These are phyloP conservation scores for Temnothorax nylanderi DNA, from an alignment of 1,140 invertebrate genomes.

Conservation along the genomic window DNA sequence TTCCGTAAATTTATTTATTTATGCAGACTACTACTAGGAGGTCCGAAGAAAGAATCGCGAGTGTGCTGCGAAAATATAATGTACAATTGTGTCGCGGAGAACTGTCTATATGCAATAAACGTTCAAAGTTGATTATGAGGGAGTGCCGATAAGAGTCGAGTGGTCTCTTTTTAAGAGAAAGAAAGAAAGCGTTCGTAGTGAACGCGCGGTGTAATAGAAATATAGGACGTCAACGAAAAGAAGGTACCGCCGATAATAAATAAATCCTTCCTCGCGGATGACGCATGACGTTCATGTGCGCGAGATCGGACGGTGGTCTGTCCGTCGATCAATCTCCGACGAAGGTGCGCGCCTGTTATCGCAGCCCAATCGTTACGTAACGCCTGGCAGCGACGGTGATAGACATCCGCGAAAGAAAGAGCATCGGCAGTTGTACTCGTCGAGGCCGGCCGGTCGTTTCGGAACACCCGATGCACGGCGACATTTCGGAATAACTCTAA, in stretches of 20 bases:
- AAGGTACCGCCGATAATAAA: constrained; percentile 17
- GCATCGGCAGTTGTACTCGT: background rate
- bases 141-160: constrained; percentile 1
- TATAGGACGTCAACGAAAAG: too few relatives aligned
- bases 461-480: background rate
- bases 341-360: constrained; percentile 32
- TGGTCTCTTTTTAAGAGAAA: background rate
- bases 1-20: constrained; percentile 1
- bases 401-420: background rate
- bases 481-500: background rate
- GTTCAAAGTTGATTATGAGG: background rate
- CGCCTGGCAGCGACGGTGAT: background rate
- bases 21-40: background rate
- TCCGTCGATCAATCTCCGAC: constrained; percentile 4
- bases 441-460: background rate
- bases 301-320: background rate
- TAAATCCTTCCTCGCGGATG: background rate
- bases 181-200: background rate
- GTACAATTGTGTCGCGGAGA: background rate
- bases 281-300: background rate
- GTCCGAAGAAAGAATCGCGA: background rate
- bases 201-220: too few relatives aligned
- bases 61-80: background rate
- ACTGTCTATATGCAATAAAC: background rate
- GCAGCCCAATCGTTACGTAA: constrained; percentile 25